A percentile compares a stretch with the other conserved stretches of the same genome.
Conservation (phyloP, 2,888 invertebrate species). For the Dolichomitus sp. region DNA sequence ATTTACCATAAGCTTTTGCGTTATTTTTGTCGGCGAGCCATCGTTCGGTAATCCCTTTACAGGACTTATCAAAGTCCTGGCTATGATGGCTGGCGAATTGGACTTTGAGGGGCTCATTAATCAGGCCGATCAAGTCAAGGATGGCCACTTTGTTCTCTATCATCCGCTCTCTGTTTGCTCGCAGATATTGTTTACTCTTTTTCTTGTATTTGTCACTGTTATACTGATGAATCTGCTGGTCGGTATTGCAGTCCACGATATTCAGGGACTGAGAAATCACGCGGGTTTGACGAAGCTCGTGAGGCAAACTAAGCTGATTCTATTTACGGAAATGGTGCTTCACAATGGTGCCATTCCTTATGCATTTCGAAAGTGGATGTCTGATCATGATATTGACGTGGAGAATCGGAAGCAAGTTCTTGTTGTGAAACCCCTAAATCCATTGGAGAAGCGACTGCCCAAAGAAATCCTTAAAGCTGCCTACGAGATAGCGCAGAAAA, state of each 20-base stretch:
- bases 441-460: slow-evolving; percentile 86
- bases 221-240: slow-evolving; percentile 85
- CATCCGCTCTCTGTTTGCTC: slow-evolving; percentile 83
- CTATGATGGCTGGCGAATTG: slow-evolving; percentile 85
- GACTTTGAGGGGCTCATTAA: slow-evolving; percentile 84
- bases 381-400: slow-evolving; percentile 84
- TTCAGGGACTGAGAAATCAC: slow-evolving; percentile 86
- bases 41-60: slow-evolving; percentile 84
- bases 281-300: slow-evolving; percentile 86
- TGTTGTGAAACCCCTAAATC: slow-evolving; percentile 86
- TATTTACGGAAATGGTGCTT: slow-evolving; percentile 86
- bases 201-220: slow-evolving; percentile 85
- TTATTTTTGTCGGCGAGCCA: slow-evolving; percentile 84
- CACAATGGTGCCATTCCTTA: slow-evolving; percentile 85
- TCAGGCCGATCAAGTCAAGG: slow-evolving; percentile 75
- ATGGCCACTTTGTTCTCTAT: slow-evolving; percentile 81
- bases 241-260: slow-evolving; percentile 86
- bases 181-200: slow-evolving; percentile 83
- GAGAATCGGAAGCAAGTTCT: slow-evolving; percentile 85
- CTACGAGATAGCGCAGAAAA: slow-evolving; percentile 85
- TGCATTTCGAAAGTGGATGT: slow-evolving; percentile 83
- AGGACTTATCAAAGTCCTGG: slow-evolving; percentile 83
- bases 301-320: slow-evolving; percentile 86
- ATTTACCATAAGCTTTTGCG: slow-evolving; percentile 86
- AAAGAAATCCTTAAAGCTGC: slow-evolving; percentile 85